phyloP scores from a whole-genome alignment of 1,140 invertebrate genomes.

The Spodoptera litura region DNA sequence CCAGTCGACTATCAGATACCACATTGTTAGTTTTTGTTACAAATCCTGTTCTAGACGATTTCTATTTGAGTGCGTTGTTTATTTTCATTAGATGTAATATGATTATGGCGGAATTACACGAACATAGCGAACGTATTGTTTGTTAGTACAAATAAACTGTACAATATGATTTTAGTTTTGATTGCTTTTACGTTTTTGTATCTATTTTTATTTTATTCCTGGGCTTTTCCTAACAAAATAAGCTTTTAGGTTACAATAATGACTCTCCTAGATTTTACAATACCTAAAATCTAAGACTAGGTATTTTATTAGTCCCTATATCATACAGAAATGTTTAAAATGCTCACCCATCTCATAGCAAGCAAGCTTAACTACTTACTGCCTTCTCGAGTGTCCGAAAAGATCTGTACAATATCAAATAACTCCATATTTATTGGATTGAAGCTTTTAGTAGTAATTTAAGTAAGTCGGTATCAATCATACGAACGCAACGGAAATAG shows the following conservation, averaged over 20 bases:
- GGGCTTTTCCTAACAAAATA: no score
- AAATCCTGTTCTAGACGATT: slow-evolving; percentile 48
- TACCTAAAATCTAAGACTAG: no score
- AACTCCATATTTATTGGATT: neutral
- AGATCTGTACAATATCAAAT: slow-evolving; percentile 7
- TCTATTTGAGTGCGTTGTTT: slow-evolving; percentile 47
- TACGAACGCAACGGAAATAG: slow-evolving; percentile 14
- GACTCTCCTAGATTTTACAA: no score
- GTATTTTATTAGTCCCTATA: no score
- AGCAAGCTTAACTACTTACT: no score
- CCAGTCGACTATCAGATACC: slow-evolving; percentile 41
- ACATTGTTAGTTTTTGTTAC: slow-evolving; percentile 48
- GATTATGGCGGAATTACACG: slow-evolving; percentile 36
- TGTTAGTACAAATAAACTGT: neutral
- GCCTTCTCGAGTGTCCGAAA: no score
- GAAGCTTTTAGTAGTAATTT: slow-evolving; percentile 1
- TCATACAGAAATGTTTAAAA: no score
- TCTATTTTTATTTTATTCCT: no score
- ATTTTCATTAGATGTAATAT: slow-evolving; percentile 38
- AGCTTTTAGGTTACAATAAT: no score
- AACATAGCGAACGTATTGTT: slow-evolving; percentile 9
- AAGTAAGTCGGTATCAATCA: slow-evolving; percentile 17
- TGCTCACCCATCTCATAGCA: no score
- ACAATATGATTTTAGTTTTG: no score
- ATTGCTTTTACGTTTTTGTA: no score